These are phyloP conservation scores for Ochotona curzoniae DNA, from an alignment of 2,113 vertebrate species.

Conservation along the genomic window DNA sequence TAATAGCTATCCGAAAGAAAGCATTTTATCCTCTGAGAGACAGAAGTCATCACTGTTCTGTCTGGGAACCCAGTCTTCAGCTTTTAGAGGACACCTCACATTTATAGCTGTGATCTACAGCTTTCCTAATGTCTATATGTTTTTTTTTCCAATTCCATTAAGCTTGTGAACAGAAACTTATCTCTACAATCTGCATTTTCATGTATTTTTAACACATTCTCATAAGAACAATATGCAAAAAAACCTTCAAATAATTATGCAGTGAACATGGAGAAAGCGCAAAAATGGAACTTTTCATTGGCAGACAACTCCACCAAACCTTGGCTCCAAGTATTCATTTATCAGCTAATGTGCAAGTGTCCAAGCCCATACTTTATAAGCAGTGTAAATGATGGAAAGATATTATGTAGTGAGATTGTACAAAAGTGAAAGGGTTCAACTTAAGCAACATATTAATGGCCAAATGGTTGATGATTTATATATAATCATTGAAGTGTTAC, in stretches of 20 bases:
- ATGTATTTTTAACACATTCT: conserved; percentile 39
- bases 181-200: conserved; percentile 9
- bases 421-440: background rate
- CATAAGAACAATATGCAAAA: conserved; percentile 40
- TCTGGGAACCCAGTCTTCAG: conserved; percentile 20
- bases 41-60: background rate
- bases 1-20: conserved; percentile 46
- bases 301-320: background rate
- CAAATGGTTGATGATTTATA: background rate
- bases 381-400: background rate
- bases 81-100: background rate
- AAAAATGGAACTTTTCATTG: conserved; percentile 15
- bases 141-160: conserved; percentile 27
- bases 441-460: background rate
- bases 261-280: conserved; percentile 8
- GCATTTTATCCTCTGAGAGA: conserved; percentile 14
- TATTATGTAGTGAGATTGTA: background rate
- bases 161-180: background rate
- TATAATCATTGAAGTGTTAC: background rate
- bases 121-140: conserved; percentile 13
- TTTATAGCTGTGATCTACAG: conserved; percentile 24
- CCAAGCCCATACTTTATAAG: conserved; percentile 45
- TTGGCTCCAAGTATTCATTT: conserved; percentile 47
- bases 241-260: conserved; percentile 51
- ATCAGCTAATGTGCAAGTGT: conserved; percentile 3